phyloP scores from a whole-genome alignment of 2,113 vertebrate genomes.

The Desmodus rotundus region DNA sequence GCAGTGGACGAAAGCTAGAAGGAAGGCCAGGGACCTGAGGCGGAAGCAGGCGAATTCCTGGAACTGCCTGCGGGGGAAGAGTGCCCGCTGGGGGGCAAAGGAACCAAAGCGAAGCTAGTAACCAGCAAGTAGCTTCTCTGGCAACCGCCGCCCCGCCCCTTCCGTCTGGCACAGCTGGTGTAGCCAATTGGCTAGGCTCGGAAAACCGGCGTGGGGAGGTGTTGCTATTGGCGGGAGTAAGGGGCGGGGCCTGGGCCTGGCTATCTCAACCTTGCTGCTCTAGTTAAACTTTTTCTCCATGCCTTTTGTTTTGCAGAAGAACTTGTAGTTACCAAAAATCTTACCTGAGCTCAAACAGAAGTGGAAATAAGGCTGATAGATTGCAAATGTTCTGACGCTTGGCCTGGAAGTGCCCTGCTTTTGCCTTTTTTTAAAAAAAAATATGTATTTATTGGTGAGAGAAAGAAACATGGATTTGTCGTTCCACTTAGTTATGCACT shows the following conservation, averaged over 20 bases:
- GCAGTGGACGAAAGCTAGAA: not conserved
- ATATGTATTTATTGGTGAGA: not conserved
- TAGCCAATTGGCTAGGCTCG: not conserved
- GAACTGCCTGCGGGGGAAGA: accelerated
- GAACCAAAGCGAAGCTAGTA: not conserved
- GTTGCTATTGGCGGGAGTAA: not conserved
- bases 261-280: accelerated
- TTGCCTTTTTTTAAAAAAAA: not conserved
- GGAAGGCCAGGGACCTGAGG: not conserved
- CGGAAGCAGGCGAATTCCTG: not conserved
- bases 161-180: not conserved
- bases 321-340: not conserved
- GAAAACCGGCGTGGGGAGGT: accelerated
- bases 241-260: not conserved
- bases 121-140: conserved; percentile 42
- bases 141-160: conserved; percentile 51
- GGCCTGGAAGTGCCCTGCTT: not conserved
- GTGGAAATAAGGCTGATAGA: not conserved
- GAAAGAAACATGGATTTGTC: no score
- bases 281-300: accelerated
- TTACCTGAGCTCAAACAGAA: not conserved
- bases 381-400: not conserved
- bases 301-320: not conserved
- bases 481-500: no score
- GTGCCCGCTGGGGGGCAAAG: accelerated